Evolutionary conservation across 1,140 invertebrate species (phyloP).

Genomic region (Latrodectus geometricus): DNA sequence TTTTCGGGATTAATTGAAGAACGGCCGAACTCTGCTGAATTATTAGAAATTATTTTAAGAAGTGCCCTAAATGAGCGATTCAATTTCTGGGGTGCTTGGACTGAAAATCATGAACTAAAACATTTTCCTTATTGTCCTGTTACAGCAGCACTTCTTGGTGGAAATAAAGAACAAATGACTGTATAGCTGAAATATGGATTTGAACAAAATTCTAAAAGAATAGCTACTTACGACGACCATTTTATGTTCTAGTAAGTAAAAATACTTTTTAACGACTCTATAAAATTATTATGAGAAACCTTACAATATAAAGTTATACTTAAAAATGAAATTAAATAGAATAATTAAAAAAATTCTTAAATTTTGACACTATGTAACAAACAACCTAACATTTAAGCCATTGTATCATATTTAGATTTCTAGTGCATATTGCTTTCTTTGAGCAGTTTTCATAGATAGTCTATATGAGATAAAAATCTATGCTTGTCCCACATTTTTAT

Average conservation of each 20-base stretch:
- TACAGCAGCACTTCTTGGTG: slow-evolving; percentile 19
- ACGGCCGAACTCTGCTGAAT: background rate
- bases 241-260: background rate
- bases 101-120: background rate
- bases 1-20: background rate
- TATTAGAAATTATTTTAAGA: background rate
- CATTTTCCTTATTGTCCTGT: slow-evolving; percentile 6
- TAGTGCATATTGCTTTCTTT: too few relatives aligned
- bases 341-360: too few relatives aligned
- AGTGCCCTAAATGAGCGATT: background rate
- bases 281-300: too few relatives aligned
- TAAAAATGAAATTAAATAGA: too few relatives aligned
- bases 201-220: background rate
- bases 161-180: background rate
- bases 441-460: too few relatives aligned
- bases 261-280: background rate
- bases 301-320: too few relatives aligned
- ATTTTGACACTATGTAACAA: too few relatives aligned
- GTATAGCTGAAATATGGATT: slow-evolving; percentile 10
- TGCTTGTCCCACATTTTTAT: too few relatives aligned
- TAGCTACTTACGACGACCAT: background rate
- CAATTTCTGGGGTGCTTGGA: background rate
- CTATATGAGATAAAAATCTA: too few relatives aligned
- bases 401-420: too few relatives aligned
- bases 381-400: too few relatives aligned